A percentile compares a stretch with the other conserved stretches of the same genome.
These are phyloP conservation scores for Xiphophorus birchmanni DNA, from an alignment of 2,797 vertebrate species.

Conservation along the genomic window DNA sequence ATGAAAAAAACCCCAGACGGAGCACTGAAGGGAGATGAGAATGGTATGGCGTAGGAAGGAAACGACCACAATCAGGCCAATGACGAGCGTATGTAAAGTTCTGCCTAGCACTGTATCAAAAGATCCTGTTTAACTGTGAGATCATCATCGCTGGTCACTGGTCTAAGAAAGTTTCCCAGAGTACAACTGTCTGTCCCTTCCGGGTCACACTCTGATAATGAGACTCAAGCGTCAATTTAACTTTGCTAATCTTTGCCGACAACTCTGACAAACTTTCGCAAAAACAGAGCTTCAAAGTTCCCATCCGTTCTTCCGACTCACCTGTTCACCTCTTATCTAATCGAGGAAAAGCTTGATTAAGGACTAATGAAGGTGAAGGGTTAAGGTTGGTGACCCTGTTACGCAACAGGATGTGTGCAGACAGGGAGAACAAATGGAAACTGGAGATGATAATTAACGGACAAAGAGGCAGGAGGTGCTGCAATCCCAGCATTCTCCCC, in stretches of 20 bases:
- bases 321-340: constrained; percentile 17
- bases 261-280: background rate
- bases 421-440: constrained; percentile 37
- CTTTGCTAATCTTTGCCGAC: background rate
- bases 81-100: no score
- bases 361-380: constrained; percentile 1
- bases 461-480: constrained; percentile 23
- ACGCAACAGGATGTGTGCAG: constrained; percentile 9
- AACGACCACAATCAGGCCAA: no score
- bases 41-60: no score
- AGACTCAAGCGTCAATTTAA: background rate
- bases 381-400: background rate
- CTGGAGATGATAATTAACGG: constrained; percentile 42
- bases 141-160: no score
- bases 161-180: background rate
- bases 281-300: background rate
- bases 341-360: background rate
- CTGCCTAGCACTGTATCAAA: no score
- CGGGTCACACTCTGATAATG: background rate
- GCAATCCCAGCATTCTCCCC: constrained; percentile 42
- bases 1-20: no score
- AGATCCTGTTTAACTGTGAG: no score
- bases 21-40: no score
- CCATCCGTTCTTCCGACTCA: constrained; percentile 9
- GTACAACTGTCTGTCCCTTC: background rate